Evolutionary conservation across 2,888 invertebrate species (phyloP), one percentile per base, ranked within the genome.

Genomic region (Heliconius aoede): DNA sequence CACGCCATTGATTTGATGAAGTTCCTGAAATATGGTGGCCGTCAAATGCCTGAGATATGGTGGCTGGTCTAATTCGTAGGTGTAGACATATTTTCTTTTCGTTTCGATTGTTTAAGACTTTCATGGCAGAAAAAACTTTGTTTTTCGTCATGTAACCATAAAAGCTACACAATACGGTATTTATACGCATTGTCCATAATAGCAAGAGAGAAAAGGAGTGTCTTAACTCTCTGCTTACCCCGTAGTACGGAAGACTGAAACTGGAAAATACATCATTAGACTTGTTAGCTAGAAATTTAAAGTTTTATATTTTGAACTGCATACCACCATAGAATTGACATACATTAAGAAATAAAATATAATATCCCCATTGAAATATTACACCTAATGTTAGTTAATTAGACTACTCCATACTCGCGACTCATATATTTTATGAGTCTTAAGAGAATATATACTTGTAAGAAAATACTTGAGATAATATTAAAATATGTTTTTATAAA

Each of bases 341-440:
- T 18, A 13, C 7, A 15, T 46, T 18, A 46, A 46, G 46, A 46
- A 46, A 40, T 40, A 40, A 1, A 40, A 46, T 46, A 46, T 46
- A 7, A 46, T 46, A 46, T 3, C 5, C 3, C 13, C 13, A 7
- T 2, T 26, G 40, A 40, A 26, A 67, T 18, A 67, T 65, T 65
- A 65, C 26, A 46, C 46, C 1, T 46, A 67, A 67, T 67, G 15
- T 67, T 18, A 65, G 13, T 36, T 40, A 40, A 67, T 65, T 65
- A 65, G 40, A 15, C 36, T 15, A 36, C n/a, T 65, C 18, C 40
- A 36, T 65, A 15, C 24, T 24, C 24, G 40, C 40, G 15, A 65
- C 11, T 32, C 21, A 64, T 64, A 64, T 4, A 64, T n/a, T 64
- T 64, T 64, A 64, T 30, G 13, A 64, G 30, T 30, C 64, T n/a